Evolutionary conservation across 2,888 invertebrate species (phyloP), one percentile per base, ranked within the genome.

Genomic region (Bombylius major): DNA sequence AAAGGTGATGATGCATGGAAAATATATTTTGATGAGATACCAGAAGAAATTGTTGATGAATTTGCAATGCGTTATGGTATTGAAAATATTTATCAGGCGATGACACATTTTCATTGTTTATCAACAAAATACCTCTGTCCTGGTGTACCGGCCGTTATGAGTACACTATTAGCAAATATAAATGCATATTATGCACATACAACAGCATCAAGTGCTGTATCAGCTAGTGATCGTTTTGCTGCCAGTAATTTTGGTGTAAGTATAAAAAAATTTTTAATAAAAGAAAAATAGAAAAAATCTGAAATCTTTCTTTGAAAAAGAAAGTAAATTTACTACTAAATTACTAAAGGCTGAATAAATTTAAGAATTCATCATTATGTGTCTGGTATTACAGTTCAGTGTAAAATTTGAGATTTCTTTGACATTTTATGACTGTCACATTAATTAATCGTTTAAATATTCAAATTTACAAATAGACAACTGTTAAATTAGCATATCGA

Each of bases 41-140:
- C 95, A 3, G 96, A 99, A 70, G 99, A 99, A 72, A 94, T 99
- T 53, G 97, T 98, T 1, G 98, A 99, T 70, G 99, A 99, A 74
- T 99, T 99, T 75, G 97, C 98, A 5, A 99, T 99, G 97, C 82
- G 99, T 77, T 99, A 98, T 75, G 99, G 99, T 58, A 97, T 99
- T 65, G 99, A 99, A 76, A 92, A 92, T 61, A 99, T 99, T 65
- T 99, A 99, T 77, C 98, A 99, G 60, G 75, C 73, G 6, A 75
- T 75, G 75, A 75, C 75, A 4, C 98, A 99, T 76, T 99, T 99
- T 77, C 98, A 99, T 77, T 99, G 99, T 76, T 83, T 99, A 60
- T 98, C 98, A 55, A 97, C 98, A 54, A 99, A 98, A 79, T 98
- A 97, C 77, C 82, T 97, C 64, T 98, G 97, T 73, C 90, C 95